A percentile compares a stretch with the other conserved stretches of the same genome.
These are phyloP conservation scores for Frieseomelitta varia DNA, from an alignment of 1,140 invertebrate genomes.

Conservation along the genomic window DNA sequence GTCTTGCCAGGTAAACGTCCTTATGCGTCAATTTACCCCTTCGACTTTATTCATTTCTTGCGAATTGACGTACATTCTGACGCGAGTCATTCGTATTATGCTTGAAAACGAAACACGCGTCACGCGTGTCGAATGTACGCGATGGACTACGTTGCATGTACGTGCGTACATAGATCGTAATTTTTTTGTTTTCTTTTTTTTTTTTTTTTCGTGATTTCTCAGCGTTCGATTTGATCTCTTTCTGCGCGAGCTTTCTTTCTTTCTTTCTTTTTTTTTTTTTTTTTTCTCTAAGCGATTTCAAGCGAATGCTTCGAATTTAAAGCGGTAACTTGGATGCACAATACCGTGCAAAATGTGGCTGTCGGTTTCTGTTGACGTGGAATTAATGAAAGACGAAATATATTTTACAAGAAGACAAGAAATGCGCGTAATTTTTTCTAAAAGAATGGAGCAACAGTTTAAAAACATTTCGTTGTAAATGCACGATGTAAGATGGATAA, in stretches of 20 bases:
- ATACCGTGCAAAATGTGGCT: slow-evolving; percentile 42
- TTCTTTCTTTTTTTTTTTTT: slow-evolving; percentile 13
- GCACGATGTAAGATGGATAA: neutral
- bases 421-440: neutral
- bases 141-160: neutral
- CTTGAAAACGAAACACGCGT: neutral
- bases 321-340: slow-evolving; percentile 46
- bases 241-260: slow-evolving; percentile 34
- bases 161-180: too few species aligned
- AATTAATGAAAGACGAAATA: neutral
- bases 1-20: neutral
- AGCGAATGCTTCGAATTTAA: slow-evolving; percentile 47
- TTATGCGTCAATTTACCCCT: neutral
- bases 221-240: slow-evolving; percentile 47
- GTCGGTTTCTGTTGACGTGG: neutral
- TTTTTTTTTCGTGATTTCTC: slow-evolving; percentile 24
- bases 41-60: neutral
- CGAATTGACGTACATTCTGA: neutral
- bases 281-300: slow-evolving; percentile 42
- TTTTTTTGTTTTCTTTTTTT: too few species aligned
- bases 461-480: too few species aligned
- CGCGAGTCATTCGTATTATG: neutral
- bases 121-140: neutral
- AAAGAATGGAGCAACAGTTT: too few species aligned
- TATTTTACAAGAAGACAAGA: neutral